Evolutionary conservation across 1,140 invertebrate genomes (phyloP).

Genomic region (Caligus rogercresseyi): DNA sequence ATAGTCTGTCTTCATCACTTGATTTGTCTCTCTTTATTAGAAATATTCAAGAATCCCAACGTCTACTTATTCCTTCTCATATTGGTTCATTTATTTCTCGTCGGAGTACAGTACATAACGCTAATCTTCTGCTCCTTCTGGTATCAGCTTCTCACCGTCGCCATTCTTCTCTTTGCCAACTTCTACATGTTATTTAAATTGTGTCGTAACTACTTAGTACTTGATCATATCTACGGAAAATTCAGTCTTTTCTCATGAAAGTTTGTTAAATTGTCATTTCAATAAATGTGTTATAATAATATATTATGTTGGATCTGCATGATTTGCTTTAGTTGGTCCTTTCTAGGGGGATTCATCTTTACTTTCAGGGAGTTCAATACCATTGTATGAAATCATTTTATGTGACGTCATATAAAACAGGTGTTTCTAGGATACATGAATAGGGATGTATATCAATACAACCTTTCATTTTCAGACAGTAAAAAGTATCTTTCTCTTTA

Average conservation of each 20-base stretch:
- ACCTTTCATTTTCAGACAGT: too few species aligned
- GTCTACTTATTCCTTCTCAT: not conserved
- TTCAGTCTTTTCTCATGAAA: not conserved
- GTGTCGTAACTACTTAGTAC: constrained; percentile 1
- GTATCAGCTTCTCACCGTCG: constrained; percentile 6
- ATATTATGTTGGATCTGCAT: too few species aligned
- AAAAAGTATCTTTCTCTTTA: too few species aligned
- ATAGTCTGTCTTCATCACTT: not conserved
- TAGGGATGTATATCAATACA: too few species aligned
- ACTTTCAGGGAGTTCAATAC: too few species aligned
- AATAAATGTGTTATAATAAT: too few species aligned
- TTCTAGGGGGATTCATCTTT: too few species aligned
- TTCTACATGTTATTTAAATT: constrained; percentile 10
- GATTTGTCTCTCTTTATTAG: not conserved
- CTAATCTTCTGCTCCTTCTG: not conserved
- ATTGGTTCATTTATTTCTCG: not conserved
- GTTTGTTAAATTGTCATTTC: too few species aligned
- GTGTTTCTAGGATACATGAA: too few species aligned
- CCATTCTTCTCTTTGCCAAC: constrained; percentile 12
- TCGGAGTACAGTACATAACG: not conserved
- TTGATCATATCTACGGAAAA: not conserved
- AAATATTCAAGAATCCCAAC: not conserved
- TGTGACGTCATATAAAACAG: too few species aligned
- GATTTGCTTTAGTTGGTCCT: too few species aligned
- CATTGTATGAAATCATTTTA: too few species aligned